Percentiles rank a stretch among this genome's conserved stretches.
Evolutionary conservation across 1,140 invertebrate species (phyloP).

Genomic region (Drosophila malerkotliana): DNA sequence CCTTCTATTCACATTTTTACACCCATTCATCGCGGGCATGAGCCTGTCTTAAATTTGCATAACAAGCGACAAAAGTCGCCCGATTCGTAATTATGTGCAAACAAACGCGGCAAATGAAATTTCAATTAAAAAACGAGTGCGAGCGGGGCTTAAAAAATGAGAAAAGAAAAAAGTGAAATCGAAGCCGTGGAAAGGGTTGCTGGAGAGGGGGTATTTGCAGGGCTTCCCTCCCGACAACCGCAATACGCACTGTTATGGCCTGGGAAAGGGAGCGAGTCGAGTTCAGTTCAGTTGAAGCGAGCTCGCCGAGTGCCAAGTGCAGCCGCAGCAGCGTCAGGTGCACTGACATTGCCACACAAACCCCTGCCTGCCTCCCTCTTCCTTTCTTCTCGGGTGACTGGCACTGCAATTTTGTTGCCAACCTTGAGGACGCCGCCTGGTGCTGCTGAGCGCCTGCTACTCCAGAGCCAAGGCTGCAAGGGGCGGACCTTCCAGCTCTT

Average conservation of each 20-base stretch:
- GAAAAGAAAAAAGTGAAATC: slow-evolving; percentile 69
- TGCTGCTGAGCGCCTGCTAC: slow-evolving; percentile 58
- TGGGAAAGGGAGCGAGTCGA: slow-evolving; percentile 29
- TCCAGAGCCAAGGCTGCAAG: slow-evolving; percentile 51
- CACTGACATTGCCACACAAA: slow-evolving; percentile 73
- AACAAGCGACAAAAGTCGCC: slow-evolving; percentile 52
- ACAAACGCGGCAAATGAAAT: slow-evolving; percentile 75
- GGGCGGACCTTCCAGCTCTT: slow-evolving; percentile 24
- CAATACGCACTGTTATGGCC: slow-evolving; percentile 21
- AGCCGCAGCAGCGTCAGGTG: slow-evolving; percentile 50
- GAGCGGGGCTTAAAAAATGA: background rate
- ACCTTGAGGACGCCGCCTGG: slow-evolving; percentile 54
- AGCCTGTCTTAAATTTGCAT: slow-evolving; percentile 53
- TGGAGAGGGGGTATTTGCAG: slow-evolving; percentile 40
- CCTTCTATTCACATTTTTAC: slow-evolving; percentile 22
- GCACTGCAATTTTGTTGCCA: slow-evolving; percentile 60
- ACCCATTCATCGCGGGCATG: slow-evolving; percentile 27
- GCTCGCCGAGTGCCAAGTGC: slow-evolving; percentile 58
- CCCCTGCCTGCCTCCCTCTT: background rate
- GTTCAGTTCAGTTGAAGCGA: slow-evolving; percentile 23
- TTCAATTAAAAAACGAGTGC: slow-evolving; percentile 66
- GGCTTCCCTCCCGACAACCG: slow-evolving; percentile 51
- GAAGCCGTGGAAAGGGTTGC: slow-evolving; percentile 52
- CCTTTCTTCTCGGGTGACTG: slow-evolving; percentile 29
- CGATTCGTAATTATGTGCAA: slow-evolving; percentile 73